Evolutionary conservation across 2,797 vertebrate genomes (phyloP).

Genomic region (Antrozous pallidus): DNA sequence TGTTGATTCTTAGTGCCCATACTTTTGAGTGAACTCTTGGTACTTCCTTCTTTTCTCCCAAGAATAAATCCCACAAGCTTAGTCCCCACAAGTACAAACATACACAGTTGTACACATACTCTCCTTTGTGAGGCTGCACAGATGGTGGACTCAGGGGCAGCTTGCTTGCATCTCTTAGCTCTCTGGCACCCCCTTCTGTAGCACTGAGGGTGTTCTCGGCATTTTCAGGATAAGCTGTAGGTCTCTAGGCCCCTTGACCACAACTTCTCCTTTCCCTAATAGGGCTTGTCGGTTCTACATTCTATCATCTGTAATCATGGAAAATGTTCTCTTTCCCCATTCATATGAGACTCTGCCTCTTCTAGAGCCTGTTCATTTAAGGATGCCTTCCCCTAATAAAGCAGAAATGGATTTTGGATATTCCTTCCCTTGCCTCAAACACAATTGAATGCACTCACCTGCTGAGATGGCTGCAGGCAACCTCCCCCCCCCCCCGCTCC

Average conservation of each 20-base stretch:
- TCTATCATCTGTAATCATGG: not conserved
- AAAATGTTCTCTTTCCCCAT: not conserved
- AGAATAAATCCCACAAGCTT: not conserved
- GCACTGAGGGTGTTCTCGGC: not conserved
- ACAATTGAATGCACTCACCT: not conserved
- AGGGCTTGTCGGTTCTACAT: not conserved
- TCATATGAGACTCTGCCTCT: not conserved
- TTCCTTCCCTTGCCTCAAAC: not conserved
- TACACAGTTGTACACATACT: not conserved
- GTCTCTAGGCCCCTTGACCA: not conserved
- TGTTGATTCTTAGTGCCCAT: not conserved
- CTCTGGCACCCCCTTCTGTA: conserved; percentile 53
- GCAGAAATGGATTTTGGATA: not conserved
- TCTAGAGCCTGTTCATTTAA: not conserved
- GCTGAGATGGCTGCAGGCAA: not conserved
- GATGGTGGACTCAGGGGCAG: not conserved
- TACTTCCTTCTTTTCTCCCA: not conserved
- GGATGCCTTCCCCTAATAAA: not conserved
- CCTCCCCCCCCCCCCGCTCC: no score
- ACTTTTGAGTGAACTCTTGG: not conserved
- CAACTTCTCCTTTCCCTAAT: not conserved
- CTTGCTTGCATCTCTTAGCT: not conserved
- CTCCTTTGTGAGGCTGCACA: no score
- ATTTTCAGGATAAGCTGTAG: not conserved
- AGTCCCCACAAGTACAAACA: not conserved